Percentiles rank a stretch among this genome's conserved stretches.
These are phyloP conservation scores for Leuciscus idus DNA, from an alignment of 2,113 vertebrate genomes.

Conservation along the genomic window DNA sequence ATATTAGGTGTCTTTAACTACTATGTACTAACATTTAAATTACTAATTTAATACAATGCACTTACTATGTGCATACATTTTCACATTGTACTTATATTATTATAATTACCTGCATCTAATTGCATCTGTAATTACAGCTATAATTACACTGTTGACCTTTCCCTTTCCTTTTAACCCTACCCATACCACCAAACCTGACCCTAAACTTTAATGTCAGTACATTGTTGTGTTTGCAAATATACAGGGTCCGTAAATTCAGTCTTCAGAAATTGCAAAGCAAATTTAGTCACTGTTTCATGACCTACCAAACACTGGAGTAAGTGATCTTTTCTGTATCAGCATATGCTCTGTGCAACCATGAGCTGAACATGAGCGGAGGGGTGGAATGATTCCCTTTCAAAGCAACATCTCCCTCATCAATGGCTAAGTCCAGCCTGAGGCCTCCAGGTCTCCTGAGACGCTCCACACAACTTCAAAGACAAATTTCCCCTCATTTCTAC, in stretches of 20 bases:
- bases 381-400: slow-evolving; percentile 38
- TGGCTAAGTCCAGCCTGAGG: slow-evolving; percentile 70
- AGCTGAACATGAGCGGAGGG: background rate
- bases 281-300: background rate
- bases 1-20: too few species aligned
- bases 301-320: background rate
- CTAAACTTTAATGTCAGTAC: background rate
- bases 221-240: background rate
- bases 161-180: too few species aligned
- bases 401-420: slow-evolving; percentile 49
- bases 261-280: background rate
- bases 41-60: too few species aligned
- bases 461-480: slow-evolving; percentile 74
- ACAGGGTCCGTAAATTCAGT: background rate
- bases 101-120: too few species aligned
- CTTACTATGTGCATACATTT: too few species aligned
- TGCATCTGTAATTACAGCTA: too few species aligned
- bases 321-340: background rate
- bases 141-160: too few species aligned
- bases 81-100: too few species aligned
- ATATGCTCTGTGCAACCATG: background rate
- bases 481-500: slow-evolving; percentile 61
- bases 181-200: too few species aligned
- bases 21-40: too few species aligned
- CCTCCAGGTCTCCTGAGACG: slow-evolving; percentile 68